Conservation (phyloP, 53 echinoderm and acorn worm genomes). For the Holothuria leucospilota region DNA sequence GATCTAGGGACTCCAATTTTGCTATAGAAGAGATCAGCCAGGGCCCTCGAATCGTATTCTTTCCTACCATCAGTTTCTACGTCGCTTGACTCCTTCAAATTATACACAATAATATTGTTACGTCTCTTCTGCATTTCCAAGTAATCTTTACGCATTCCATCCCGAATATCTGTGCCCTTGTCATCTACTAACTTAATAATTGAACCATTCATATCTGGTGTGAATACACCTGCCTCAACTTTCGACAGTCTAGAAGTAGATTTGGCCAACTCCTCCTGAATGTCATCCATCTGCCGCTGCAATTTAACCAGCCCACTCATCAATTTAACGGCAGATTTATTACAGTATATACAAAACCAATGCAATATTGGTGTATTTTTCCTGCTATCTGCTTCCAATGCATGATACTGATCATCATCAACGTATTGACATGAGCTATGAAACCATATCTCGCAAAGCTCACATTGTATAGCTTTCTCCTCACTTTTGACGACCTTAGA, state of each 20-base stretch:
- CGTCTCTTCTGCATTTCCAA: neutral
- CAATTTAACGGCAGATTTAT: neutral
- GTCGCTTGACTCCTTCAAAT: neutral
- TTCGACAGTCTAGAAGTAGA: neutral
- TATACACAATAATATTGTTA: neutral
- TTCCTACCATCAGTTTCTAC: neutral
- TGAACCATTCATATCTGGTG: neutral
- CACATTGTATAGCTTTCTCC: neutral
- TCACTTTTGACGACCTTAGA: neutral
- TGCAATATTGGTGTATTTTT: neutral
- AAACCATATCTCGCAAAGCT: conserved; percentile 2
- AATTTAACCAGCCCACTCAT: neutral
- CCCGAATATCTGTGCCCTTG: neutral
- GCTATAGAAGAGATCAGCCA: neutral
- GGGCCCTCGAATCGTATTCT: neutral
- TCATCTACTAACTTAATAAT: neutral
- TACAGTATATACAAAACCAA: neutral
- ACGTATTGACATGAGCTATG: neutral
- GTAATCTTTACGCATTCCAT: neutral
- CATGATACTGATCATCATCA: neutral
- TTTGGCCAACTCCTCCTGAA: neutral
- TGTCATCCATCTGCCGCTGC: conserved; percentile 5
- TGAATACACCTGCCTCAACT: neutral
- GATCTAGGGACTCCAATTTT: neutral
- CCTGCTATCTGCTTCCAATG: neutral